Evolutionary conservation across 2,888 invertebrate genomes (phyloP).

Genomic region (Tetrapedia diversipes): DNA sequence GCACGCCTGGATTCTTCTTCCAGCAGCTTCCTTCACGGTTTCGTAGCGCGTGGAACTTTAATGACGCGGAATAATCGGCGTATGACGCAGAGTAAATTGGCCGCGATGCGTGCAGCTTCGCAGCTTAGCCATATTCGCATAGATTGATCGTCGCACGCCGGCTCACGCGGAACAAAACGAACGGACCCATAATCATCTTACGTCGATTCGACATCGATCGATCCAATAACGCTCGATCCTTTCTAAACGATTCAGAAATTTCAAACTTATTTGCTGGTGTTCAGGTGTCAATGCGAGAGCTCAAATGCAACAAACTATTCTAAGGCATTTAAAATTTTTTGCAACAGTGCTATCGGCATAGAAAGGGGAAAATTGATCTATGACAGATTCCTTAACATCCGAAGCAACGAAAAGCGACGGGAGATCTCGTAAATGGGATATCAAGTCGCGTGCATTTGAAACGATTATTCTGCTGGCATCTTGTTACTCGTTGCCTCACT

Average conservation of each 20-base stretch:
- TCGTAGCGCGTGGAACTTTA: conserved; percentile 38
- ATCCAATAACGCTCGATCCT: neutral
- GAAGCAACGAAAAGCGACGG: neutral
- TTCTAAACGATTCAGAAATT: neutral
- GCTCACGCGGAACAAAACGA: neutral
- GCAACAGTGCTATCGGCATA: neutral
- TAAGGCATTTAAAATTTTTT: neutral
- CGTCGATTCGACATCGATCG: neutral
- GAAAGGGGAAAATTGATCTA: neutral
- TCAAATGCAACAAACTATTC: neutral
- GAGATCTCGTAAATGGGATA: neutral
- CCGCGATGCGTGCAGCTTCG: conserved; percentile 8
- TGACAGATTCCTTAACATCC: neutral
- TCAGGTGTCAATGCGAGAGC: neutral
- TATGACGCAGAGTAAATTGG: conserved; percentile 33
- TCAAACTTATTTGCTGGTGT: neutral
- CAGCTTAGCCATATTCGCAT: conserved; percentile 10
- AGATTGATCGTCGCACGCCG: conserved; percentile 14
- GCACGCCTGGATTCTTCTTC: conserved; percentile 35
- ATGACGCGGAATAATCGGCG: conserved; percentile 47
- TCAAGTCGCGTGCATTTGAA: conserved; percentile 5
- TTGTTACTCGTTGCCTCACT: conserved; percentile 33
- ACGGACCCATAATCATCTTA: neutral
- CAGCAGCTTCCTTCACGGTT: conserved; percentile 37
- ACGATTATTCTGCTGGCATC: conserved; percentile 6